Percentiles rank a stretch among this genome's conserved stretches.
Evolutionary conservation across 2,797 vertebrate species (phyloP).

Genomic region (Neomorphus geoffroyi): DNA sequence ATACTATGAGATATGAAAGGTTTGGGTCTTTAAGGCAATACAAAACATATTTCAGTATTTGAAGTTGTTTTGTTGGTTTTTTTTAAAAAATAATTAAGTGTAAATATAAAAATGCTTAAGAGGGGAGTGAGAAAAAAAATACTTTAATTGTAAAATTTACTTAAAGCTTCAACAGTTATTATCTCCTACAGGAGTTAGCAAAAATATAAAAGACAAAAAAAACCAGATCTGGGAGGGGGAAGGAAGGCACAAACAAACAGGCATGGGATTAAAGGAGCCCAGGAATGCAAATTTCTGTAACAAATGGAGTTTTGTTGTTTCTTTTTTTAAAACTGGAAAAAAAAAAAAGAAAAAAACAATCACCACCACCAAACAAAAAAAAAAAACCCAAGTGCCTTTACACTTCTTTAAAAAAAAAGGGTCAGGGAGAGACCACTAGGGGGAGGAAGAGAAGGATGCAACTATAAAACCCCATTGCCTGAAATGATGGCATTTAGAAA

Average conservation of each 20-base stretch:
- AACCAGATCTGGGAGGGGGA: conserved; percentile 40
- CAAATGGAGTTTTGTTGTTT: conserved; percentile 2
- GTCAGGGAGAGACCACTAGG: not conserved
- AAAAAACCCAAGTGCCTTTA: not conserved
- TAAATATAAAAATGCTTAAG: conserved; percentile 72
- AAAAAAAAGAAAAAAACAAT: not conserved
- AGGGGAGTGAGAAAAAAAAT: conserved; percentile 75
- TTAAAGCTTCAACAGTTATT: conserved; percentile 74
- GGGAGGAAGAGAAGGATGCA: conserved; percentile 45
- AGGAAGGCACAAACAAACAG: conserved; percentile 62
- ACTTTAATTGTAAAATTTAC: conserved; percentile 73
- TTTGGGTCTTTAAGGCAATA: conserved; percentile 75
- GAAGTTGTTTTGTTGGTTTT: conserved; percentile 64
- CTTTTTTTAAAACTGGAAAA: not conserved
- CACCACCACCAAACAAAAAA: not conserved
- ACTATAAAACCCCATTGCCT: conserved; percentile 66
- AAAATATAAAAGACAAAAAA: conserved; percentile 66
- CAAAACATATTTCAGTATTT: conserved; percentile 71
- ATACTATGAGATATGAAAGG: conserved; percentile 19
- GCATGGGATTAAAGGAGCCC: conserved; percentile 59
- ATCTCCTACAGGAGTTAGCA: conserved; percentile 68
- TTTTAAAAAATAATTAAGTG: conserved; percentile 49
- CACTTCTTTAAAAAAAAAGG: not conserved
- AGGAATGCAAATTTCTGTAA: conserved; percentile 65
- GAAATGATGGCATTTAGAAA: conserved; percentile 72